phyloP scores from a whole-genome alignment of 2,888 invertebrate genomes.

The Elysia crispata region DNA sequence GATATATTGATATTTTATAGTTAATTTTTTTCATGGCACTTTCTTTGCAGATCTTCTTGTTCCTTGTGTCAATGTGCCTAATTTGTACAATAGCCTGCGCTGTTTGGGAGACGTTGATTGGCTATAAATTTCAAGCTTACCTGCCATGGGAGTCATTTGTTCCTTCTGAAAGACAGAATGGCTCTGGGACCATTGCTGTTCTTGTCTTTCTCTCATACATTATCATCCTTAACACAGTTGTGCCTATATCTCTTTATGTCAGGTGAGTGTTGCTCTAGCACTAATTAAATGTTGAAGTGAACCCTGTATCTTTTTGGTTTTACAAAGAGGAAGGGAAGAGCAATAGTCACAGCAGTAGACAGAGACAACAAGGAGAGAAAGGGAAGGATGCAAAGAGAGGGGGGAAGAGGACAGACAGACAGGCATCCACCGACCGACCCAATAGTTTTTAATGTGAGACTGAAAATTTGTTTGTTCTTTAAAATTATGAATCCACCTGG shows the following conservation, averaged over 20 bases:
- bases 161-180: constrained; percentile 80
- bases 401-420: no score
- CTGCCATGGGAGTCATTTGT: constrained; percentile 96
- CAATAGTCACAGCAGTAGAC: no score
- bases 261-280: constrained; percentile 81
- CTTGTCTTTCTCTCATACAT: constrained; percentile 99
- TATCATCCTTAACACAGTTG: constrained; percentile 99
- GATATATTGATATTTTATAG: neutral
- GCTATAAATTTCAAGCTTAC: constrained; percentile 80
- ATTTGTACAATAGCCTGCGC: constrained; percentile 98
- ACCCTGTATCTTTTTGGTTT: no score
- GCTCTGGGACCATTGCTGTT: constrained; percentile 89
- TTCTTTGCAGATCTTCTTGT: constrained; percentile 93
- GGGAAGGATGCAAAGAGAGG: no score
- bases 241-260: constrained; percentile 99
- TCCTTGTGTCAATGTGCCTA: constrained; percentile 96
- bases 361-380: no score
- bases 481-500: no score
- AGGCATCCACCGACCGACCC: no score
- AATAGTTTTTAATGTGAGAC: no score
- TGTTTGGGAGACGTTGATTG: constrained; percentile 97
- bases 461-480: no score
- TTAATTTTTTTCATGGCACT: neutral
- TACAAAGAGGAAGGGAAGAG: no score
- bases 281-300: no score